phyloP scores from a whole-genome alignment of 1,140 invertebrate species.

The Caerostris extrusa region DNA sequence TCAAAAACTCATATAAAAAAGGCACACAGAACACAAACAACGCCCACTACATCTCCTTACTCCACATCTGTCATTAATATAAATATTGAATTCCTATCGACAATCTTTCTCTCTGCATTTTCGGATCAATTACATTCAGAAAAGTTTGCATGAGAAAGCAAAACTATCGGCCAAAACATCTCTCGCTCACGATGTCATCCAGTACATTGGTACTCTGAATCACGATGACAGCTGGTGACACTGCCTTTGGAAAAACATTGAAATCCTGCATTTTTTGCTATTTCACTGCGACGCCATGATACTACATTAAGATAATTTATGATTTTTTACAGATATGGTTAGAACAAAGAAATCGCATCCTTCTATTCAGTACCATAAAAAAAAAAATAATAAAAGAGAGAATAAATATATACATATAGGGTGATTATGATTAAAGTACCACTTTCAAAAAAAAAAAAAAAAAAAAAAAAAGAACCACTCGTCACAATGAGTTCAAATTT shows the following conservation, averaged over 20 bases:
- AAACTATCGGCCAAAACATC: neutral
- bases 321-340: no score
- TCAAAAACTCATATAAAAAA: no score
- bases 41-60: neutral
- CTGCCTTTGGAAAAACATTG: neutral
- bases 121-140: neutral
- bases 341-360: no score
- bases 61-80: neutral
- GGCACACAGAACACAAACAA: neutral
- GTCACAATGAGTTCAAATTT: no score
- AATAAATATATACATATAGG: no score
- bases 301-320: no score
- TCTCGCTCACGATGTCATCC: neutral
- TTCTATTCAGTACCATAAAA: no score
- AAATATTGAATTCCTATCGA: neutral
- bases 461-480: no score
- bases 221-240: neutral
- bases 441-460: no score
- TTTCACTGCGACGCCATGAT: neutral
- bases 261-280: neutral
- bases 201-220: neutral
- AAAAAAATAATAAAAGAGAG: no score
- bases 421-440: no score
- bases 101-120: neutral
- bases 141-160: neutral